Evolutionary conservation across 1,140 invertebrate genomes (phyloP).

Genomic region (Drosophila busckii): DNA sequence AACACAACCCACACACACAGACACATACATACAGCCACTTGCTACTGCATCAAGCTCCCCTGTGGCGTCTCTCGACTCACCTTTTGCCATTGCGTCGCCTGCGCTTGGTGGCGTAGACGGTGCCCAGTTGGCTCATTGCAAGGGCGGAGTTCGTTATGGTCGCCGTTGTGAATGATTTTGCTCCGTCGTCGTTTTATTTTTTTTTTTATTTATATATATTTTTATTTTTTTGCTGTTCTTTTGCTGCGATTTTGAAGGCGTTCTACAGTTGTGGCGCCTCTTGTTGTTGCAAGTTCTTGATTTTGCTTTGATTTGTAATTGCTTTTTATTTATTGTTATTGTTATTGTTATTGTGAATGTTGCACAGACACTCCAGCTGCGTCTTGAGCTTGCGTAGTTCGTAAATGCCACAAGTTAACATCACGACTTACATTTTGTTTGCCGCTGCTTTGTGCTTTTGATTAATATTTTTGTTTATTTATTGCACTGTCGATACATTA

Average conservation of each 20-base stretch:
- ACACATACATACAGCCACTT: slow-evolving; percentile 3
- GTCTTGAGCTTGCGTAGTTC: slow-evolving; percentile 22
- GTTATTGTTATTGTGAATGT: slow-evolving; percentile 20
- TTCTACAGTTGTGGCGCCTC: slow-evolving; percentile 12
- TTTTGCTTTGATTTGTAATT: slow-evolving; percentile 55
- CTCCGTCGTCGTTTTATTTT: slow-evolving; percentile 18
- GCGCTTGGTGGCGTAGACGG: slow-evolving; percentile 96
- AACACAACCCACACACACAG: slow-evolving; percentile 23
- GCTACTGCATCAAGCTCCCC: background rate
- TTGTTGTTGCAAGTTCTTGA: slow-evolving; percentile 17
- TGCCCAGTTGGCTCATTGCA: slow-evolving; percentile 91
- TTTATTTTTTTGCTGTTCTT: slow-evolving; percentile 29
- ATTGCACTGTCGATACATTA: slow-evolving; percentile 58
- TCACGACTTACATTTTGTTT: slow-evolving; percentile 62
- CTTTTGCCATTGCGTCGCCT: slow-evolving; percentile 95
- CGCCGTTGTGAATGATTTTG: slow-evolving; percentile 77
- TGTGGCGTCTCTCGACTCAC: slow-evolving; percentile 80
- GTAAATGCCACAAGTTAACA: slow-evolving; percentile 45
- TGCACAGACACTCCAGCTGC: slow-evolving; percentile 33
- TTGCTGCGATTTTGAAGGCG: slow-evolving; percentile 7
- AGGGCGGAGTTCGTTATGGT: slow-evolving; percentile 78
- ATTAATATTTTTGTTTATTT: slow-evolving; percentile 41
- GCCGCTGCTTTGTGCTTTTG: slow-evolving; percentile 16
- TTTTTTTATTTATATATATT: slow-evolving; percentile 23
- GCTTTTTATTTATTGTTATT: slow-evolving; percentile 62